Base-by-base conservation (phyloP, 2,113 vertebrate species). In the Sapayoa aenigma region DNA sequence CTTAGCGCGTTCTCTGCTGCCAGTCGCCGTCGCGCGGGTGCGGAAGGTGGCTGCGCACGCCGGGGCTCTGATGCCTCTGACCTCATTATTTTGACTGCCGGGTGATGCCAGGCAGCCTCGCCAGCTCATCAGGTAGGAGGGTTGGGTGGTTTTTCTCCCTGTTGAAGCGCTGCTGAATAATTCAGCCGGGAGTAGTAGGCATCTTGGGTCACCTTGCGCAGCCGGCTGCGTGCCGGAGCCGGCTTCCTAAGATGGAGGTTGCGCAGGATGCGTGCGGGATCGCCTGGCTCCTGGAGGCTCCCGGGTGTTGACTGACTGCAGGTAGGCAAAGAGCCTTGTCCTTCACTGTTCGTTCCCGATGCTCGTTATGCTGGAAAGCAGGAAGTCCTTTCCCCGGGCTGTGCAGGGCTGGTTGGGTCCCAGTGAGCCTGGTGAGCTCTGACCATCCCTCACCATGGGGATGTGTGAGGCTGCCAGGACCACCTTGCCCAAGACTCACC, bases 201-300 rank as follows among this genome's bases (percentile, higher is more conserved):
- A 96, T 95, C 93, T 95, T 94, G 94, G 94, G 94, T 95, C 94
- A 94, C 95, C 94, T 95, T 96, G 95, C 39, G 3, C 56, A 65
- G 93, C 87, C 66, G 46, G 75, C 90, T 94, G 92, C 68, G 58
- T 41, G 89, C 76, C 5, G 91, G 89, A 69, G 90, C 83, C 3
- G 11, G 14, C 77, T 87, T 41, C 91, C 93, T 95, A 95, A 95
- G 89, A 95, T 95, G 91, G 94, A 94, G 93, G 96, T 90, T 90
- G 84, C 2, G 53, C 67, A 15, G 96, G 90, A 90, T 88, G 84
- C 17, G 27, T 17, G 85, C 18, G 1, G 94, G 56, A 33, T 59
- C 1, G 11, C 73, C 33, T n/a, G 1, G 46, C 75, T 80, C 83
- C 90, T 2, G 6, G 55, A 73, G 4, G 87, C 84, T 71, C 11